These are phyloP conservation scores for Bhutanitis thaidina DNA, from an alignment of 2,888 invertebrate species.

Conservation along the genomic window DNA sequence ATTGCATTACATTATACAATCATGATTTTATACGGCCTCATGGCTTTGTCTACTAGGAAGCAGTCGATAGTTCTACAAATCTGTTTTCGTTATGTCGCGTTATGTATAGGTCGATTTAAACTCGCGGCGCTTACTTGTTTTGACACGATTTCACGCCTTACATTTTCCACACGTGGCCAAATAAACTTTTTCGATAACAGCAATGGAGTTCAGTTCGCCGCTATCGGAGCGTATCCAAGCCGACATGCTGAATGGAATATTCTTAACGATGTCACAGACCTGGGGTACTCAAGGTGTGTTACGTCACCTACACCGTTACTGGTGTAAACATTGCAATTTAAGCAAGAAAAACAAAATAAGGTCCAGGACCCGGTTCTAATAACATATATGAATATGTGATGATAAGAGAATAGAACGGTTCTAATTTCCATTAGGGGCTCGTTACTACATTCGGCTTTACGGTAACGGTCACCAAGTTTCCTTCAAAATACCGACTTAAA, in stretches of 20 bases:
- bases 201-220: not conserved
- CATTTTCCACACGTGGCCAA: not conserved
- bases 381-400: too few species aligned
- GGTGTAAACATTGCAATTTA: too few species aligned
- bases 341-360: too few species aligned
- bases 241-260: not conserved
- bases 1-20: slow-evolving; percentile 9
- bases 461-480: too few species aligned
- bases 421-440: too few species aligned
- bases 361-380: too few species aligned
- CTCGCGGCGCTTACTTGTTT: not conserved
- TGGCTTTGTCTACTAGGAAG: slow-evolving; percentile 7
- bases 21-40: slow-evolving; percentile 3
- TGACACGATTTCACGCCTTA: not conserved
- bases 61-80: slow-evolving; percentile 1
- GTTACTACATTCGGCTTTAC: too few species aligned
- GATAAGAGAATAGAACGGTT: too few species aligned
- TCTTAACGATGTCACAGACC: not conserved
- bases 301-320: too few species aligned
- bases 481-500: too few species aligned
- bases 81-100: not conserved
- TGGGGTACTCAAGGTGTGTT: too few species aligned
- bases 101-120: not conserved
- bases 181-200: not conserved
- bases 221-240: not conserved